Base-by-base conservation (phyloP, 1,140 invertebrate species). In the Drosophila burlai region DNA sequence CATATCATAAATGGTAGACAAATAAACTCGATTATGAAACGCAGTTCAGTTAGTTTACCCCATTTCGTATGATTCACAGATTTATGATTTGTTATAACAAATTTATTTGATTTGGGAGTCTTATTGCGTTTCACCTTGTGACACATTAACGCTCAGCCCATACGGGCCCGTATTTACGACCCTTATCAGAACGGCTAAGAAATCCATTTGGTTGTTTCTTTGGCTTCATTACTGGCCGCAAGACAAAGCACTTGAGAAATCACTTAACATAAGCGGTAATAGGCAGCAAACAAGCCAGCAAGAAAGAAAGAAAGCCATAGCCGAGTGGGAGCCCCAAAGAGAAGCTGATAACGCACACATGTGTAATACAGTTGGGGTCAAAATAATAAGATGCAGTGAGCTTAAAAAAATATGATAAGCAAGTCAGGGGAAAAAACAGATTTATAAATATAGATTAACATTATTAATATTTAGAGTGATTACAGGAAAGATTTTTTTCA, bases 241-340 rank as follows among this genome's bases (percentile, higher is more conserved):
- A 78, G 52, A 77, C 74, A 69, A 77, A 62, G 74, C 66, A 81
- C 54, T 86, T 85, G 79, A 83, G 80, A 80, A 86, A 82, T 66
- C 83, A 79, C 77, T 87, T 87, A 79, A 83, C 68, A 87, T 67
- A 74, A 83, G 62, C 64, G 54, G 63, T 81, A 76, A 87, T 72
- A 63, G 67, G 79, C 80, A 85, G 50, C 78, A 45, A 59, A 38
- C 57, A 55, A 77, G 34, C n/a, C 31, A 52, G 15, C 24, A 64
- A 16, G 52, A 52, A 71, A 73, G 68, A 86, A 87, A 87, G 84
- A 84, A 89, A 89, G 85, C 77, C 60, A 79, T 55, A 43, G 45
- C n/a, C 72, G 76, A 80, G 84, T 73, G 73, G 65, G 64, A 78
- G 80, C 60, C 46, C 69, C 38, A 69, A 52, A 79, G 55, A 71